Evolutionary conservation across 2,797 vertebrate genomes (phyloP).

Genomic region (Anisognathus igniventris): DNA sequence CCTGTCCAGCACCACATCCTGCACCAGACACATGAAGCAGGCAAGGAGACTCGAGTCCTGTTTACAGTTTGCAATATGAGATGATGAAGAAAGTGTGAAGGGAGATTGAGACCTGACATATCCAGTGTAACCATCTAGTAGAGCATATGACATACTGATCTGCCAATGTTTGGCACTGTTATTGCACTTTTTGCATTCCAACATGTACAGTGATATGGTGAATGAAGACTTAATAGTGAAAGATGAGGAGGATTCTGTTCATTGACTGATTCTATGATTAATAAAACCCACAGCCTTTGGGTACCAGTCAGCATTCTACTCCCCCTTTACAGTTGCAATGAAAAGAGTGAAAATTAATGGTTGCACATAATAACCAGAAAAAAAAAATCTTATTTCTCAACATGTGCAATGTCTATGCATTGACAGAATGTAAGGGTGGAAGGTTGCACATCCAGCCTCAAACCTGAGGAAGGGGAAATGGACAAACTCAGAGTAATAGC

Average conservation of each 20-base stretch:
- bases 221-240: neutral
- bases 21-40: neutral
- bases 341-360: neutral
- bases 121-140: neutral
- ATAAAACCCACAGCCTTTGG: neutral
- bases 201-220: neutral
- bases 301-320: neutral
- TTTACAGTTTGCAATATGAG: neutral
- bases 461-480: neutral
- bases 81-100: neutral
- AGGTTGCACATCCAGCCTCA: neutral
- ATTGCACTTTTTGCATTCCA: neutral
- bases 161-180: neutral
- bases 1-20: neutral
- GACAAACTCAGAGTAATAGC: neutral
- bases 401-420: neutral
- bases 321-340: neutral
- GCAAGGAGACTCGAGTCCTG: neutral
- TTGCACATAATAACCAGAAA: neutral
- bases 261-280: neutral
- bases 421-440: neutral
- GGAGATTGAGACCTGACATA: neutral
- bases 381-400: neutral
- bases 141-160: fast-evolving
- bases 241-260: neutral